Percentiles rank a stretch among this genome's conserved stretches.
These are phyloP conservation scores for Synanthedon formicaeformis DNA, from an alignment of 2,888 invertebrate genomes.

Conservation along the genomic window DNA sequence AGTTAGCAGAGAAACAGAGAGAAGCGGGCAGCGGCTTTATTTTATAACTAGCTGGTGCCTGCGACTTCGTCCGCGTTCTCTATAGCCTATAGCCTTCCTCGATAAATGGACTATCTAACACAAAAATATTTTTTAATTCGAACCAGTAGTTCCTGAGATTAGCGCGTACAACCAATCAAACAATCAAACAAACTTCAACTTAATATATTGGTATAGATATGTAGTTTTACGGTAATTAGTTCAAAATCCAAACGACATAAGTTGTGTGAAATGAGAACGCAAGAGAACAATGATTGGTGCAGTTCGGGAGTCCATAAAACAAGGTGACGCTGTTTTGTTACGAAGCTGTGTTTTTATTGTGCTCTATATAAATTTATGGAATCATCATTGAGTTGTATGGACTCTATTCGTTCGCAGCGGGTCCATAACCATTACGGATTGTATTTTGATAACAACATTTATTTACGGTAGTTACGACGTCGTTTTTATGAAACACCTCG, in stretches of 20 bases:
- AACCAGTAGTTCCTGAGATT: too few relatives aligned
- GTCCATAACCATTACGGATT: conserved; percentile 64
- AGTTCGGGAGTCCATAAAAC: conserved; percentile 48
- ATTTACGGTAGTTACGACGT: conserved; percentile 47
- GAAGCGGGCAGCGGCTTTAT: too few relatives aligned
- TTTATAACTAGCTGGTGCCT: too few relatives aligned
- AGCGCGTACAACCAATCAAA: too few relatives aligned
- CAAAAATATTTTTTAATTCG: too few relatives aligned
- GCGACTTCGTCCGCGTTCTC: too few relatives aligned
- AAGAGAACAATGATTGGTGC: conserved; percentile 42
- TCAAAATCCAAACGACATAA: conserved; percentile 20
- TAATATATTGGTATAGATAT: too few relatives aligned
- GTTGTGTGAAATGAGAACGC: too few relatives aligned
- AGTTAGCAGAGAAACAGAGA: too few relatives aligned
- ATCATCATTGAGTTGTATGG: conserved; percentile 67
- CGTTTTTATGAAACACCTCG: conserved; percentile 11
- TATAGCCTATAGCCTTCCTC: too few relatives aligned
- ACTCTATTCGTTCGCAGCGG: conserved; percentile 55
- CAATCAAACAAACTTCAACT: too few relatives aligned
- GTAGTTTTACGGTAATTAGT: neutral
- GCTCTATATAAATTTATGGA: conserved; percentile 69
- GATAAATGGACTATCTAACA: too few relatives aligned
- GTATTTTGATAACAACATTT: conserved; percentile 52
- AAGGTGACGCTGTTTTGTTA: conserved; percentile 63
- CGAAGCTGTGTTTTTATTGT: conserved; percentile 56